Conservation (phyloP, 2,113 vertebrate species). For the Myotis lucifugus region DNA sequence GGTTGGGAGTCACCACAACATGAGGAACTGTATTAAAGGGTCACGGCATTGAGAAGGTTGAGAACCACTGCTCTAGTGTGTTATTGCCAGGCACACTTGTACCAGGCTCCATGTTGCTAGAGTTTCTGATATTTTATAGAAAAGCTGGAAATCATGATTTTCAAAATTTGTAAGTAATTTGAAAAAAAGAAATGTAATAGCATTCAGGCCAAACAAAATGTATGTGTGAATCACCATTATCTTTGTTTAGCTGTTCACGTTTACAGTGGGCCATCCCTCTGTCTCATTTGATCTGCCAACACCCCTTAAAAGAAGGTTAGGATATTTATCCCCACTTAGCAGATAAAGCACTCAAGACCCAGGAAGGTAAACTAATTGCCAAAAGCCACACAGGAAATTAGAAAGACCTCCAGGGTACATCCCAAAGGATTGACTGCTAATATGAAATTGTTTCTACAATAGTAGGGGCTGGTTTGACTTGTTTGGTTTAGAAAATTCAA, state of each 20-base stretch:
- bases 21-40: no score
- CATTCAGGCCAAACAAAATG: neutral
- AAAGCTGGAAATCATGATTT: neutral
- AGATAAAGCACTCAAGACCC: neutral
- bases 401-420: neutral
- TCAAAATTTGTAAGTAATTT: neutral
- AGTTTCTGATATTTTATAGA: neutral
- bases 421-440: neutral
- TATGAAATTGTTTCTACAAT: neutral
- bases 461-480: neutral
- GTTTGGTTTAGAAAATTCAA: constrained; percentile 24
- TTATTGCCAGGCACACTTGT: neutral
- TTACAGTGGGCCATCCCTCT: neutral
- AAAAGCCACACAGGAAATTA: neutral
- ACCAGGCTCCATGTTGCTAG: neutral
- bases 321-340: neutral
- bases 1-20: no score
- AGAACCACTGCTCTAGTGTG: neutral
- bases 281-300: neutral
- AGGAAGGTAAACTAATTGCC: neutral
- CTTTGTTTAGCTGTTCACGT: neutral
- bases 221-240: neutral
- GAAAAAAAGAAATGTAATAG: neutral
- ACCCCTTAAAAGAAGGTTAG: neutral
- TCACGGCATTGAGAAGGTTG: no score